Percentiles rank a stretch among this genome's conserved stretches.
These are phyloP conservation scores for Megamerina dolium DNA, from an alignment of 2,888 invertebrate genomes.

Conservation along the genomic window DNA sequence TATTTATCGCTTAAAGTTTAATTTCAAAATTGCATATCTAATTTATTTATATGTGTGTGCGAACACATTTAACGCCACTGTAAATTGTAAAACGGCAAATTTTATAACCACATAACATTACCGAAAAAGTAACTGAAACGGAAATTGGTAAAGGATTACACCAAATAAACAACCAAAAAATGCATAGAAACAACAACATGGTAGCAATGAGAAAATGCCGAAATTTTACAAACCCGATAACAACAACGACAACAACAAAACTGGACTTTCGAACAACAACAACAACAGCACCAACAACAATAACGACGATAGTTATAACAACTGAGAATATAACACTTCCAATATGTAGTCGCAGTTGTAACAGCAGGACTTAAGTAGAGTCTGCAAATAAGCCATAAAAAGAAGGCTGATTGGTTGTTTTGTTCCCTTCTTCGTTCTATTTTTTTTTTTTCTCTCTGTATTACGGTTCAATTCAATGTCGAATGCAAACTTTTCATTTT, in stretches of 20 bases:
- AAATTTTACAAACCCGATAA: constrained; percentile 5
- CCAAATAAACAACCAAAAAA: no score
- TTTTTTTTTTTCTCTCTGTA: no score
- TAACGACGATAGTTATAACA: not conserved
- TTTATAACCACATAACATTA: constrained; percentile 18
- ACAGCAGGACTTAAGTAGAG: no score
- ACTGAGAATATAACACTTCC: not conserved
- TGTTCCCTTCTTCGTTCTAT: no score
- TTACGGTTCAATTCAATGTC: no score
- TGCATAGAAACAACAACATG: no score
- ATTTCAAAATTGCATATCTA: no score
- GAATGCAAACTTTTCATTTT: constrained; percentile 37
- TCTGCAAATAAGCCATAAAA: no score
- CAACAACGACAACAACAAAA: constrained; percentile 6
- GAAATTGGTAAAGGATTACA: constrained; percentile 34
- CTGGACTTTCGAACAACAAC: not conserved
- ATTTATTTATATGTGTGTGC: no score
- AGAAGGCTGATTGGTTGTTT: constrained; percentile 3
- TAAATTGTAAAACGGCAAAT: not conserved
- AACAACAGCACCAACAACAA: not conserved
- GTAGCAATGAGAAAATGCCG: no score
- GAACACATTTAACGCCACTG: constrained; percentile 6
- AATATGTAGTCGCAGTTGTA: not conserved
- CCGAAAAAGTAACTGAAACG: constrained; percentile 29
- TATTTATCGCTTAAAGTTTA: no score